Evolutionary conservation across 2,888 invertebrate species (phyloP), one percentile per base, ranked within the genome.

Genomic region (Dasysyrphus tricinctus): DNA sequence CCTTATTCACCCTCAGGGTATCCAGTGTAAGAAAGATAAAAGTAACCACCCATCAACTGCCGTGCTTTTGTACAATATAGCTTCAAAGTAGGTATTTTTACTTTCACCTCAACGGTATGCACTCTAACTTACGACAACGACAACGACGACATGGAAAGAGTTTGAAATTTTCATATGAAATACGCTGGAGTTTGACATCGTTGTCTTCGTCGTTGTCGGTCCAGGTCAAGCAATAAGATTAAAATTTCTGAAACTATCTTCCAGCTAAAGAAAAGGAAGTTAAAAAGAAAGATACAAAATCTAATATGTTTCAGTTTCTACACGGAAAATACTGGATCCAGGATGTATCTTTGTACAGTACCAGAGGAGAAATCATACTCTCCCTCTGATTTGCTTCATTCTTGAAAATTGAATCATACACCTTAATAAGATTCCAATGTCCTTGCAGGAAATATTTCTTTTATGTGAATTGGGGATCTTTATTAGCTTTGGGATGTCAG

Each of bases 351-450:
- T 32, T 7, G n/a, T 19, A 12, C 19, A 14, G 11, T 1, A 16
- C 32, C n/a, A 34, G 11, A 19, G n/a, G 5, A 19, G 24, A 42
- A 61, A 42, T 61, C 61, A 14, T 49, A 39, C 16, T 32, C 34
- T 56, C 54, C 47, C 34, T 73, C 32, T 56, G 73, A 51, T 69
- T 39, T 49, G 69, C 67, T 82, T 39, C 54, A 19, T 67, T 70
- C 34, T 42, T 67, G 29, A 63, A 80, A 79, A 84, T 80, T 80
- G 80, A 80, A 84, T 84, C 80, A 80, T 80, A 76, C 80, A 80
- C 80, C 76, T 80, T 80, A 80, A 84, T 76, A 67, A 76, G 72
- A 84, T 76, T 84, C 67, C 76, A 39, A 84, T 80, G 80, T 76
- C 73, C 67, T 80, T 80, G 76, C 67, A 67, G 76, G 76, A 84